Percentiles rank a stretch among this genome's conserved stretches.
These are phyloP conservation scores for Crotalus tigris DNA, from an alignment of 2,113 vertebrate genomes.

Conservation along the genomic window DNA sequence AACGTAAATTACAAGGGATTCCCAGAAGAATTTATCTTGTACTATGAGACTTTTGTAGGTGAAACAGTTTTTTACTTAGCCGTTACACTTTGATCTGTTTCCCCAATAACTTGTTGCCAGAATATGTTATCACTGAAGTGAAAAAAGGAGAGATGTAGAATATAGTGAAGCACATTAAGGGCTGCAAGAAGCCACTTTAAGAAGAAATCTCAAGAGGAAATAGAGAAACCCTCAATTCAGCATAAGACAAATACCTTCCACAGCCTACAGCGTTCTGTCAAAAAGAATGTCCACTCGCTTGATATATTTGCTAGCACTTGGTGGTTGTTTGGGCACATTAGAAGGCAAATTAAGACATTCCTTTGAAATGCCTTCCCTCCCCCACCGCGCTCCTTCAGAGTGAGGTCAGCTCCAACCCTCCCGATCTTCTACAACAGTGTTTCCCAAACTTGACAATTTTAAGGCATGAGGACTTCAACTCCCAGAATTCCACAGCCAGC, in stretches of 20 bases:
- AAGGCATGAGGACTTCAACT: no score
- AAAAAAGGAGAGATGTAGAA: slow-evolving; percentile 16
- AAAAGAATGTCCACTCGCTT: neutral
- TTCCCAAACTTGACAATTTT: no score
- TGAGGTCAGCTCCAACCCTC: neutral
- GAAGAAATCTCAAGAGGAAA: neutral
- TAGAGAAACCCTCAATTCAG: neutral
- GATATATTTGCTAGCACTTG: neutral
- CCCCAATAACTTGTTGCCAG: neutral
- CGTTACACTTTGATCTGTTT: neutral
- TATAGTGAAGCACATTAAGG: neutral
- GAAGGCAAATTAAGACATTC: slow-evolving; percentile 13
- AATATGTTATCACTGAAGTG: neutral
- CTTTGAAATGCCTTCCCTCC: neutral
- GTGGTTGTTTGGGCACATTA: neutral
- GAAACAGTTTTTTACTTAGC: neutral
- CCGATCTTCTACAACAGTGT: neutral
- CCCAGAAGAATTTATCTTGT: slow-evolving; percentile 11
- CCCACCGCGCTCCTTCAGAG: neutral
- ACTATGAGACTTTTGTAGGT: neutral
- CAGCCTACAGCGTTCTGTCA: slow-evolving; percentile 6
- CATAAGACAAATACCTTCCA: slow-evolving; percentile 7
- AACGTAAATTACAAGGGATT: neutral
- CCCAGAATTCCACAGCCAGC: no score
- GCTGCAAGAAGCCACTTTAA: neutral